A percentile compares a stretch with the other conserved stretches of the same genome.
Conservation (phyloP, 1,140 invertebrate genomes). For the Holotrichia oblita region DNA sequence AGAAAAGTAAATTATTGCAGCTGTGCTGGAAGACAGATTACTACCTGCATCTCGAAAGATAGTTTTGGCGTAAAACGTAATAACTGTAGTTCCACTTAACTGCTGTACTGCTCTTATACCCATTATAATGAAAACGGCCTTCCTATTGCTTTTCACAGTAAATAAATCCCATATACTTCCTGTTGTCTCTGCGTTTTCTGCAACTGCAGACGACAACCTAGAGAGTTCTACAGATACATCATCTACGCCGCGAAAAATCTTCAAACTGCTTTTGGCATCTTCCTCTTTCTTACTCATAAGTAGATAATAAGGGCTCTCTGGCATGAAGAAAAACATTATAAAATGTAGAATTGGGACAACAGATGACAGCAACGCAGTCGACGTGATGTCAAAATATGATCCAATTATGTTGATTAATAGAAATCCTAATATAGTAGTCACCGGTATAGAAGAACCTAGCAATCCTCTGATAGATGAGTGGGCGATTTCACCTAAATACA, state of each 20-base stretch:
- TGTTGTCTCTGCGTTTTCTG: slow-evolving; percentile 46
- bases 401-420: slow-evolving; percentile 74
- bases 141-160: slow-evolving; percentile 66
- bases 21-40: slow-evolving; percentile 47
- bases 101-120: slow-evolving; percentile 78
- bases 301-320: slow-evolving; percentile 79
- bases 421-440: slow-evolving; percentile 66
- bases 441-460: slow-evolving; percentile 45
- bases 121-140: slow-evolving; percentile 70
- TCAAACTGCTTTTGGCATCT: slow-evolving; percentile 68
- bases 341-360: slow-evolving; percentile 68
- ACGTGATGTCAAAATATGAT: slow-evolving; percentile 66
- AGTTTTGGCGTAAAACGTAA: slow-evolving; percentile 77
- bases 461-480: slow-evolving; percentile 71
- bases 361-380: slow-evolving; percentile 67
- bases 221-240: slow-evolving; percentile 69
- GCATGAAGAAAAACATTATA: slow-evolving; percentile 69
- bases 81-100: slow-evolving; percentile 76
- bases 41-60: slow-evolving; percentile 72
- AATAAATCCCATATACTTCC: slow-evolving; percentile 67
- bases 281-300: slow-evolving; percentile 65
- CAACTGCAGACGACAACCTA: slow-evolving; percentile 53
- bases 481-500: slow-evolving; percentile 72
- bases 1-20: slow-evolving; percentile 69
- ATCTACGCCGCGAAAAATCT: slow-evolving; percentile 67